Base-by-base conservation (phyloP, 1,140 invertebrate species). In the Diorhabda sublineata region DNA sequence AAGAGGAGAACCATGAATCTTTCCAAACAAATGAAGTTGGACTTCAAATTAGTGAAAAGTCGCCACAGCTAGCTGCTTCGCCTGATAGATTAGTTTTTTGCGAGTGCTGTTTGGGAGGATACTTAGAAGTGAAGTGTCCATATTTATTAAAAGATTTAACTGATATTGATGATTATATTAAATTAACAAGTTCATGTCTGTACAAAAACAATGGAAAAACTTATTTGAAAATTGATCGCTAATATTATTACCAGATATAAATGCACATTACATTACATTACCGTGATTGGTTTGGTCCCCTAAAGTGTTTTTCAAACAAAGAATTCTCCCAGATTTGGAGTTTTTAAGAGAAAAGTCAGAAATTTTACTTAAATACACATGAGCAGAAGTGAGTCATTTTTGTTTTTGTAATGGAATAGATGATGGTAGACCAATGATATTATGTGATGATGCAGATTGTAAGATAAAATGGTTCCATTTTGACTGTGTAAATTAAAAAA, bases 251-350 rank as follows among this genome's bases (percentile, higher is more conserved):
- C 6, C 45, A 64, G 42, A 11, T 64, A 6, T 56, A 66, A 44
- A 59, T 66, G 64, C 64, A 66, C 45, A 66, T 65, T 58, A 57
- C 11, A 43, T 2, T 59, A 8, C 11, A 9, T 9, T 66, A 58
- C 42, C 42, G 64, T 59, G 64, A 66, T 26, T 66, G 2, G 45
- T 66, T 66, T 66, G 64, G 64, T 58, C 64, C 47, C 66, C 58
- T 45, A 41, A 41, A 8, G 52, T 60, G 44, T 67, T 61, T 47
- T 67, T 67, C 26, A 44, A 60, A 67, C 42, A 67, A 67, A n/a
- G 43, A 4, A 9, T 67, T 26, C 44, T 47, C 59, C 59, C 26
- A 9, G 42, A 59, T 67, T 59, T 52, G 4, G 66, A 67, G 42
- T 67, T 67, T 45, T 67, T 58, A 58, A 41, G 45, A 7, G 9